phyloP scores from a whole-genome alignment of 1,140 invertebrate species.

The Zaprionus camerounensis region DNA sequence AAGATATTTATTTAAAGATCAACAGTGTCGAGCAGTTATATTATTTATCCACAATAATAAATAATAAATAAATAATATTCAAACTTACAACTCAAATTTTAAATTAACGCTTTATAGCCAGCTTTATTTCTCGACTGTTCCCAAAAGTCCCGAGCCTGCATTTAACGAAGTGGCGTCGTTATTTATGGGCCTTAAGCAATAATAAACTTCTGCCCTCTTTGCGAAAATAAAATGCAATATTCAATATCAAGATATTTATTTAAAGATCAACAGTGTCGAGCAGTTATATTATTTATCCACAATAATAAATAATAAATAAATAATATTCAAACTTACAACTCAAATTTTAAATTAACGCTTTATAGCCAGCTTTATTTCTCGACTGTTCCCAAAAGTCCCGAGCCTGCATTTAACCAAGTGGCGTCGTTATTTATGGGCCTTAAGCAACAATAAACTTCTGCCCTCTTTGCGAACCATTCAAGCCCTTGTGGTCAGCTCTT shows the following conservation, averaged over 20 bases:
- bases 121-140: background rate
- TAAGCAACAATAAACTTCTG: constrained; percentile 31
- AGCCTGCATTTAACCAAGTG: constrained; percentile 9
- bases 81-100: background rate
- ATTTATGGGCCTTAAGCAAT: constrained; percentile 23
- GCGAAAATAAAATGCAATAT: background rate
- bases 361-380: background rate
- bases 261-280: no score
- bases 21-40: no score
- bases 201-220: constrained; percentile 36
- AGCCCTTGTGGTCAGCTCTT: constrained; percentile 32
- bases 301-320: no score
- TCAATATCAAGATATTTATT: no score
- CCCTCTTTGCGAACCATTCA: constrained; percentile 28
- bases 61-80: background rate
- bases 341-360: background rate
- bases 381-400: background rate
- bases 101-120: background rate
- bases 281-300: background rate
- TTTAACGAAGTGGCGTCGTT: constrained; percentile 12
- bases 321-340: background rate
- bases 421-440: constrained; percentile 17
- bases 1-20: no score
- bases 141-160: background rate
- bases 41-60: no score